A percentile compares a stretch with the other conserved stretches of the same genome.
These are phyloP conservation scores for Cirrhinus molitorella DNA, from an alignment of 2,797 vertebrate genomes.

Conservation along the genomic window DNA sequence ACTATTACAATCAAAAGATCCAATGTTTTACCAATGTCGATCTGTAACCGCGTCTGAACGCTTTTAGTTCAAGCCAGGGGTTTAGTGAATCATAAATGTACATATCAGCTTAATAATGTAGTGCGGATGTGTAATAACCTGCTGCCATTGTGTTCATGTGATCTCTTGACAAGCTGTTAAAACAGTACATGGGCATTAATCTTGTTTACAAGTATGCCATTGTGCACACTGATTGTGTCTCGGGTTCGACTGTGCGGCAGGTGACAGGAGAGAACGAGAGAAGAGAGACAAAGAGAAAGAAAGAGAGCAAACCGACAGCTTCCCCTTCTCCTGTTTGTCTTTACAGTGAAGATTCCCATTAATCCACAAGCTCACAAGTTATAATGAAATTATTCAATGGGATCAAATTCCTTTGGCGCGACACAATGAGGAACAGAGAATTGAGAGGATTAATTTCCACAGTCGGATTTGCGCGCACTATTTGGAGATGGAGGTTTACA, in stretches of 20 bases:
- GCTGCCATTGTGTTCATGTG: constrained; percentile 35
- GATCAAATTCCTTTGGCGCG: constrained; percentile 69
- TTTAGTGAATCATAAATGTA: constrained; percentile 48
- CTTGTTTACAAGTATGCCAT: constrained; percentile 43
- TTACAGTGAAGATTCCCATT: constrained; percentile 67
- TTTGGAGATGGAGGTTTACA: constrained; percentile 70
- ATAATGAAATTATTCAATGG: constrained; percentile 73
- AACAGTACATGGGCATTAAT: constrained; percentile 48
- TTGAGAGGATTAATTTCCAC: constrained; percentile 73
- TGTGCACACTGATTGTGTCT: constrained; percentile 32
- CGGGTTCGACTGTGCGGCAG: constrained; percentile 28
- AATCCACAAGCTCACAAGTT: constrained; percentile 71
- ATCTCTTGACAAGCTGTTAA: constrained; percentile 52
- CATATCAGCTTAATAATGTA: constrained; percentile 48
- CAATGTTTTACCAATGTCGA: not conserved
- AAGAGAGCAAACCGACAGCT: constrained; percentile 45
- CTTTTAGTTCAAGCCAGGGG: constrained; percentile 3
- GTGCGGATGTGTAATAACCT: constrained; percentile 51
- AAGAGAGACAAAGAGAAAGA: constrained; percentile 31
- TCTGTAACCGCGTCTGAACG: not conserved
- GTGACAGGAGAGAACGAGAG: constrained; percentile 34
- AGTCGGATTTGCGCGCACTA: constrained; percentile 66
- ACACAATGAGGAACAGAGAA: constrained; percentile 67
- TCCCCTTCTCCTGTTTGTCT: constrained; percentile 50
- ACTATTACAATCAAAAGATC: not conserved